Conservation (phyloP, 2,113 vertebrate genomes). For the Tyrannus savana region DNA sequence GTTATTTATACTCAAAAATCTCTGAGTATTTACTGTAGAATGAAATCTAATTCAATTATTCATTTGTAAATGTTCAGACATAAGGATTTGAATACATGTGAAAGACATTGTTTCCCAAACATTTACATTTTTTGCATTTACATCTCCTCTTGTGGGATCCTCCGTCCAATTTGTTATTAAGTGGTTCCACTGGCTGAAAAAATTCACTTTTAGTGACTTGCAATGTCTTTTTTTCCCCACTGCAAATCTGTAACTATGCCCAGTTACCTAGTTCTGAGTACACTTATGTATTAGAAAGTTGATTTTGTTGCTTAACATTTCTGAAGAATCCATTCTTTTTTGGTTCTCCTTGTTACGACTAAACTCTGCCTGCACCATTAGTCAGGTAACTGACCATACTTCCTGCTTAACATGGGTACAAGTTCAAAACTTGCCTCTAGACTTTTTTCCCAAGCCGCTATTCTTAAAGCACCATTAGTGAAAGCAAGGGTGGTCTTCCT, state of each 20-base stretch:
- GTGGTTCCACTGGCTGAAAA: neutral
- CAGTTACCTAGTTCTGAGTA: neutral
- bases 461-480: neutral
- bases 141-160: neutral
- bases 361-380: neutral
- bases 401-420: neutral
- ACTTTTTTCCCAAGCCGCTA: neutral
- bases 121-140: neutral
- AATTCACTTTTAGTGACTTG: neutral
- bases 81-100: neutral
- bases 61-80: neutral
- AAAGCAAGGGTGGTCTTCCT: neutral
- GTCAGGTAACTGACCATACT: neutral
- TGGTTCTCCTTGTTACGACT: neutral
- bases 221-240: neutral
- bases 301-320: neutral
- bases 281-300: fast-evolving
- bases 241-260: neutral
- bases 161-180: neutral
- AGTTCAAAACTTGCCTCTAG: neutral
- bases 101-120: neutral
- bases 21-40: neutral
- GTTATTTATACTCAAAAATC: neutral
- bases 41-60: neutral
- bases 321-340: neutral